Evolutionary conservation across 2,888 invertebrate species (phyloP), one percentile per base, ranked within the genome.

Genomic region (Cryptocephalus primarius): DNA sequence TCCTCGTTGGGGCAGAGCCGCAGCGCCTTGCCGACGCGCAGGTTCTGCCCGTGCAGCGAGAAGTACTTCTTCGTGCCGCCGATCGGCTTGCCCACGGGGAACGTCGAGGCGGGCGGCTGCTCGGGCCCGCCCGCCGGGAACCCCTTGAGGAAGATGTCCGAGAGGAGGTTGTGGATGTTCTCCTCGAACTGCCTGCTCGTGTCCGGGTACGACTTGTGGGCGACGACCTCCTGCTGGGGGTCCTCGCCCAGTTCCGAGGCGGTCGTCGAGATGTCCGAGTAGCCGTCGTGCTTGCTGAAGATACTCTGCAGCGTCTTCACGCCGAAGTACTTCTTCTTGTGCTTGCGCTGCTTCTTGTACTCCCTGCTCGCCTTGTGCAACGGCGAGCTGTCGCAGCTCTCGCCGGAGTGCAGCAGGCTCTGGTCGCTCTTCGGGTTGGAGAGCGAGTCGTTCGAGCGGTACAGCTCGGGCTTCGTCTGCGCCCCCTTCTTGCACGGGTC

Each of bases 361-460:
- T 66, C 68, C 22, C 66, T 61, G 43, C 72, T 70, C 1, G 69
- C 63, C 57, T 73, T 69, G 65, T 77, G 77, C 44, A 78, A 71
- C 9, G 79, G 78, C 52, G 78, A 77, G 55, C 77, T 76, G 49
- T 67, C 74, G 51, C 68, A 66, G 51, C 68, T 69, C 11, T 66
- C 66, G 1, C 59, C 64, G 0, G 71, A 70, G 48, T 69, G 68
- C 39, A 71, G 50, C 33, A 70, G 55, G 48, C 71, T 71, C 48
- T 70, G 69, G 48, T 69, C 70, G 50, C 71, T 71, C 56, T 71
- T 71, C 2, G 66, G 64, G 48, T 67, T 63, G 9, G 68, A 67
- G 45, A 69, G 60, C 1, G 68, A 68, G 48, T 70, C 70, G 40
- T 66, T 66, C 4, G 70, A 70, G 34, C 14, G 12, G 9, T 34